Evolutionary conservation across 2,797 vertebrate species (phyloP), one percentile per base, ranked within the genome.

Genomic region (Perodicticus potto): DNA sequence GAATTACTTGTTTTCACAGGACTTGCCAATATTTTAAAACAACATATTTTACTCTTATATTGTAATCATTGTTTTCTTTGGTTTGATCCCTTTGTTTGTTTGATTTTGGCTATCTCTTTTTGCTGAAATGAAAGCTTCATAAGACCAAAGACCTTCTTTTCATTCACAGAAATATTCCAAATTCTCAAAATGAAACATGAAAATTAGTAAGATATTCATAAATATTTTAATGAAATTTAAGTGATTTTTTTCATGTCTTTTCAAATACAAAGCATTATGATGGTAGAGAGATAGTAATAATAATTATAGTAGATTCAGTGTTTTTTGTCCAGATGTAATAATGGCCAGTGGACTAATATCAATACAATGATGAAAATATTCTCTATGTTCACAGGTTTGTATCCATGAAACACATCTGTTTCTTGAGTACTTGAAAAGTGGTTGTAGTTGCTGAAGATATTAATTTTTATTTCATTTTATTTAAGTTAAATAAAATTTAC

Each of bases 191-290:
- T 43, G 49, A 14, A 89, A 13, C 23, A 20, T 29, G 34, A 95
- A 81, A 16, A 12, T 43, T 23, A 37, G 13, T n/a, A 89, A 88
- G 29, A 27, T 49, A 4, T 14, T 12, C 16, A 91, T n/a, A 80
- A 93, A n/a, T 23, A 37, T 43, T 63, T 55, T 86, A 57, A 57
- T 7, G 57, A 76, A 94, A 86, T 29, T 76, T 70, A 92, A 74
- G 7, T 89, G 22, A 49, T 25, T 85, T 84, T 80, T 45, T 82
- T 59, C 27, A 12, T 40, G 10, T 89, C 23, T 10, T 76, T 45
- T 70, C 78, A 70, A 8, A 20, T 1, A 43, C 13, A 84, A 87
- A 61, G 1, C 1, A 59, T 70, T 83, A 59, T 63, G 22, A 63
- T 67, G 34, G 84, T 63, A 80, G 20, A 45, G 92, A 7, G 7